Percentiles rank a stretch among this genome's conserved stretches.
Conservation (phyloP, 1,140 invertebrate genomes). For the Thaumatotibia leucotreta region DNA sequence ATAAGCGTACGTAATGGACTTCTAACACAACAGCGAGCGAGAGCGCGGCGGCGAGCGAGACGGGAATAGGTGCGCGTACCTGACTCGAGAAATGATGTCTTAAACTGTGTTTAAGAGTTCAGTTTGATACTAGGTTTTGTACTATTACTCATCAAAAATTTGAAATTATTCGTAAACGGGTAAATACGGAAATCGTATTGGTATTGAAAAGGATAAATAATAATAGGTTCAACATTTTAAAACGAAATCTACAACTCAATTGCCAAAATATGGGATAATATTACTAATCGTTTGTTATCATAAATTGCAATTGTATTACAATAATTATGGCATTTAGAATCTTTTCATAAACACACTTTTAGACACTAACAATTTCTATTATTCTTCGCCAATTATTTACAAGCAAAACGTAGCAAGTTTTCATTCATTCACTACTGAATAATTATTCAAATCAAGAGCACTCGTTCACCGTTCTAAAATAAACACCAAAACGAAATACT, state of each 20-base stretch:
- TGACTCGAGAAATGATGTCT: neutral
- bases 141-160: too few relatives aligned
- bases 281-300: too few relatives aligned
- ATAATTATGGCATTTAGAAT: neutral
- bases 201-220: too few relatives aligned
- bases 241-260: too few relatives aligned
- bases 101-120: too few relatives aligned
- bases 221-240: too few relatives aligned
- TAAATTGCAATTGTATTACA: too few relatives aligned
- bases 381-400: neutral
- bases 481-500: neutral
- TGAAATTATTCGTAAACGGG: too few relatives aligned
- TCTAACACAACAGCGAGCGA: neutral
- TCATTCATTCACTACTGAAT: slow-evolving; percentile 10
- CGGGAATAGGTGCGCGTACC: neutral
- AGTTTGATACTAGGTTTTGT: too few relatives aligned
- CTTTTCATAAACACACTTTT: neutral
- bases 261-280: too few relatives aligned
- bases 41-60: neutral
- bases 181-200: too few relatives aligned
- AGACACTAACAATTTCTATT: neutral
- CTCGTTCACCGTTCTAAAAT: slow-evolving; percentile 7
- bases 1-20: slow-evolving; percentile 4
- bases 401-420: neutral
- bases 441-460: slow-evolving; percentile 11